Evolutionary conservation across 2,113 vertebrate species (phyloP).

Genomic region (Poeciliopsis retropinna): DNA sequence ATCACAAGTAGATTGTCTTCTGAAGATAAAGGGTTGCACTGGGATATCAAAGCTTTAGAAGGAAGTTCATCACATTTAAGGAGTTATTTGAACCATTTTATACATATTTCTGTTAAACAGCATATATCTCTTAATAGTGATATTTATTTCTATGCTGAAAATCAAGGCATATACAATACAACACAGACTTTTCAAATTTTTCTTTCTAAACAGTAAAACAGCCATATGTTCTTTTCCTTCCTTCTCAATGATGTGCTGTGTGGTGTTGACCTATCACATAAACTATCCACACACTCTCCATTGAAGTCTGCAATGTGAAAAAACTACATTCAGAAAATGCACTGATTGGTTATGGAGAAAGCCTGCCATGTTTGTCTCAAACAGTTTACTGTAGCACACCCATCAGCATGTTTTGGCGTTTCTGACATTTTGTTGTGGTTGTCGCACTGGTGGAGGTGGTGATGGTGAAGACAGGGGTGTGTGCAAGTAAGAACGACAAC

Average conservation of each 20-base stretch:
- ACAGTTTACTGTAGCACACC: conserved; percentile 16
- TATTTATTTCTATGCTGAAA: too few species aligned
- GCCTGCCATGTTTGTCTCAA: background rate
- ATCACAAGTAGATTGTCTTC: too few species aligned
- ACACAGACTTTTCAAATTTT: background rate
- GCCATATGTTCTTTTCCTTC: background rate
- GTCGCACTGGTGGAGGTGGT: conserved; percentile 41
- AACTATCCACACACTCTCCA: background rate
- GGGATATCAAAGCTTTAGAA: too few species aligned
- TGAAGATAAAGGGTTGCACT: too few species aligned
- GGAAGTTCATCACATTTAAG: too few species aligned
- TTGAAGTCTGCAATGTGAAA: background rate
- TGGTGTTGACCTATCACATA: background rate
- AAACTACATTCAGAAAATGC: conserved; percentile 3
- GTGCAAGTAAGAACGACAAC: conserved; percentile 45
- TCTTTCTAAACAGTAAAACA: background rate
- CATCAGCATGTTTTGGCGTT: conserved; percentile 41
- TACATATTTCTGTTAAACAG: background rate
- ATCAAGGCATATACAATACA: too few species aligned
- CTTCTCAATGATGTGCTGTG: background rate
- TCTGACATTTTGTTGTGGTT: conserved; percentile 66
- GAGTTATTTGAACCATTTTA: too few species aligned
- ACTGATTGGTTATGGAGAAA: conserved; percentile 1
- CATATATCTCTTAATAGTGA: too few species aligned
- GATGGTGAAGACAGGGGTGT: conserved; percentile 38